Percentiles rank a stretch among this genome's conserved stretches.
phyloP scores from a whole-genome alignment of 64 coral and sea anemone genomes.

The Stylophora pistillata region DNA sequence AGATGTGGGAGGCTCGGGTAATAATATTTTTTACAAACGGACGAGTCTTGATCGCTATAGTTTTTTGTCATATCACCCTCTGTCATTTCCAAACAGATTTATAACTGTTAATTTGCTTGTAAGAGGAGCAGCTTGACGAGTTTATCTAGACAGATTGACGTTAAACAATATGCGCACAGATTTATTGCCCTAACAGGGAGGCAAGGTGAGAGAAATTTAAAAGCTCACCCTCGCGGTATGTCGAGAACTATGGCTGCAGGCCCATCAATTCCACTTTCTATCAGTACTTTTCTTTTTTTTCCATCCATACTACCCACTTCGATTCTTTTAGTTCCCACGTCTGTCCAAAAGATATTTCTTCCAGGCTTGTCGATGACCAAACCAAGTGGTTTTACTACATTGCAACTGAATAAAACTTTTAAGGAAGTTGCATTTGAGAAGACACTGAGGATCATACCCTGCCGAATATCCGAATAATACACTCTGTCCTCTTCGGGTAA shows the following conservation, averaged over 20 bases:
- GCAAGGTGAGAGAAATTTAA: background rate
- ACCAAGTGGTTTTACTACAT: slow-evolving; percentile 45
- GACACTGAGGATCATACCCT: slow-evolving; percentile 27
- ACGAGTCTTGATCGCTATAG: too few species aligned
- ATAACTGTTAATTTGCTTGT: too few species aligned
- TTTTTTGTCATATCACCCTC: too few species aligned
- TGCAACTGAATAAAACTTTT: slow-evolving; percentile 34
- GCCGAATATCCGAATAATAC: slow-evolving; percentile 49
- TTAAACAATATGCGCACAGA: too few species aligned
- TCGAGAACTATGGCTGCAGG: slow-evolving; percentile 41
- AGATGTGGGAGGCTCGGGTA: too few species aligned
- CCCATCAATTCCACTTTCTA: slow-evolving; percentile 15
- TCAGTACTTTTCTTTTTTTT: slow-evolving; percentile 37
- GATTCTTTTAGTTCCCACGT: slow-evolving; percentile 29
- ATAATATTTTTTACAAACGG: too few species aligned
- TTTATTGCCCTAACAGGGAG: too few species aligned
- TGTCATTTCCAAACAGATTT: too few species aligned
- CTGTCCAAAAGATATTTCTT: slow-evolving; percentile 64
- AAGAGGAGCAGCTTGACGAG: too few species aligned
- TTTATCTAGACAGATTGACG: too few species aligned
- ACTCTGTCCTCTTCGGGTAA: slow-evolving; percentile 49
- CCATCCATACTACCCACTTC: slow-evolving; percentile 65
- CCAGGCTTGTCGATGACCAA: slow-evolving; percentile 50
- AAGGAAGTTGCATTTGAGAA: slow-evolving; percentile 43
- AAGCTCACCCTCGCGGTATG: slow-evolving; percentile 39